Evolutionary conservation across 1,140 invertebrate species (phyloP), one percentile per base, ranked within the genome.

Genomic region (Lepidotrigona ventralis): DNA sequence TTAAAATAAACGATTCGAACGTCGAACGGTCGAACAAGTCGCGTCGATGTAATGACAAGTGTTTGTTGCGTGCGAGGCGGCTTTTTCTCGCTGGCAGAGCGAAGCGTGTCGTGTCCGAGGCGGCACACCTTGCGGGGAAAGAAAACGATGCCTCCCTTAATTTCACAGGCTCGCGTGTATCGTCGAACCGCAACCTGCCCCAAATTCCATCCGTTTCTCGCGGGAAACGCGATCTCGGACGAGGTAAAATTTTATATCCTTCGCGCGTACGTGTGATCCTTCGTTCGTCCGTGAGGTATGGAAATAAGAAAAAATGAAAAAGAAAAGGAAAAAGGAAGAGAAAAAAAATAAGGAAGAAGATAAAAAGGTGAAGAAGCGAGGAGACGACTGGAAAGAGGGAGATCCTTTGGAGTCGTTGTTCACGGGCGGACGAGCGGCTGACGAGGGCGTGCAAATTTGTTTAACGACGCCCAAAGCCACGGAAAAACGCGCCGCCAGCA

Each of bases 361-460:
- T 79, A 46, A 63, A 39, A 80, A 64, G 29, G 54, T 46, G 9
- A 14, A 19, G 14, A n/a, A 9, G 14, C 21, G 29, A 76, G 56
- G 58, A 63, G 63, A 76, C 73, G 73, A 76, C 9, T 73, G 71
- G 56, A 26, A 54, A 75, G 66, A 33, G 54, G 58, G 14, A 71
- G 72, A 70, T 79, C 83, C 76, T 82, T 88, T 76, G 84, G 84
- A n/a, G 63, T 78, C 63, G 83, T 70, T 71, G 69, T 90, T 91
- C 85, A 92, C 92, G 91, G 92, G 77, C 89, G 91, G 90, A 85
- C 90, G 91, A 91, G 86, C 91, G 82, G 85, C 89, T 93, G 93
- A 93, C 92, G 88, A 91, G 92, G 90, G 91, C 90, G 92, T 90
- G 90, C 81, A 92, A 92, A 93, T 93, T 93, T 91, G 92, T 93